phyloP scores from a whole-genome alignment of 2,888 invertebrate genomes.

The Gandaritis pyraliata region DNA sequence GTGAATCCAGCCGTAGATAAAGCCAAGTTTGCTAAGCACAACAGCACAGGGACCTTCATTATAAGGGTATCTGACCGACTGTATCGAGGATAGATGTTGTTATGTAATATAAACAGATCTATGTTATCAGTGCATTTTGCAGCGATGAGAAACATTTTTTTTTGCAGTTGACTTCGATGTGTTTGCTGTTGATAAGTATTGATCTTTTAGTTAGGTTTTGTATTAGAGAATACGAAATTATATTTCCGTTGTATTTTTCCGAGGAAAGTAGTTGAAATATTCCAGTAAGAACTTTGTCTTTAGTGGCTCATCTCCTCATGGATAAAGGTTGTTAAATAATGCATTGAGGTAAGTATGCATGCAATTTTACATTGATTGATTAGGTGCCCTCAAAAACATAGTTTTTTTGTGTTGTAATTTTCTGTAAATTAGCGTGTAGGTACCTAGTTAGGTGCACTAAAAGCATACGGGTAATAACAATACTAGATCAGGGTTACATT shows the following conservation, averaged over 20 bases:
- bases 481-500: slow-evolving; percentile 57
- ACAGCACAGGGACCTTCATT: slow-evolving; percentile 53
- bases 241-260: too few species aligned
- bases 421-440: slow-evolving; percentile 8
- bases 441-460: neutral
- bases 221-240: too few species aligned
- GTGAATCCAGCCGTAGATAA: neutral
- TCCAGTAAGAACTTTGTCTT: too few species aligned
- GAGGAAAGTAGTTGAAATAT: too few species aligned
- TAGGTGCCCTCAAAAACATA: slow-evolving; percentile 18
- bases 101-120: slow-evolving; percentile 43
- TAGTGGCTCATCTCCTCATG: too few species aligned
- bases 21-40: slow-evolving; percentile 33
- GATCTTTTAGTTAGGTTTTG: too few species aligned
- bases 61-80: slow-evolving; percentile 32
- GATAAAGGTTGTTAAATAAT: slow-evolving; percentile 12
- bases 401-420: slow-evolving; percentile 20
- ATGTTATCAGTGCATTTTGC: slow-evolving; percentile 44
- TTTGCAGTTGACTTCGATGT: too few species aligned
- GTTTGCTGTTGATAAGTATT: too few species aligned
- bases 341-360: neutral
- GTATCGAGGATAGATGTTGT: slow-evolving; percentile 16
- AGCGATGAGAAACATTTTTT: slow-evolving; percentile 48
- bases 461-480: slow-evolving; percentile 69
- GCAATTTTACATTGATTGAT: slow-evolving; percentile 20